These are phyloP conservation scores for Hemithea aestivaria DNA, from an alignment of 2,888 invertebrate genomes.

Conservation along the genomic window DNA sequence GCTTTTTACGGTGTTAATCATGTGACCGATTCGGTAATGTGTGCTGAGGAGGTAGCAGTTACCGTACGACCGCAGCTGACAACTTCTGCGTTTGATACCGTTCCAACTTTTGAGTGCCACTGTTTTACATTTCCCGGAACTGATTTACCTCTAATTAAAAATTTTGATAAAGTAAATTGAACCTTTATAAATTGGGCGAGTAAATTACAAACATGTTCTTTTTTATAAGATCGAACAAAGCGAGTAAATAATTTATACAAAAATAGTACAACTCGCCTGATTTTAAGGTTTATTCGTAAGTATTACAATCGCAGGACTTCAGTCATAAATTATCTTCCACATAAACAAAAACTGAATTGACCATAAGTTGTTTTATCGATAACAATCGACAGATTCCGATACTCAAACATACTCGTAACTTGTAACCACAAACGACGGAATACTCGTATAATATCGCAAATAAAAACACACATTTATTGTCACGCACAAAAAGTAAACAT, in stretches of 20 bases:
- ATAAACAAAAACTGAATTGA: too few species aligned
- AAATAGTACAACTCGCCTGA: too few species aligned
- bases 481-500: constrained; percentile 67
- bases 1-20: constrained; percentile 30
- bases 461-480: constrained; percentile 54
- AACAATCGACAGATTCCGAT: constrained; percentile 1
- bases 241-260: too few species aligned
- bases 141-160: constrained; percentile 5
- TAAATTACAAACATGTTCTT: too few species aligned
- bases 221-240: too few species aligned
- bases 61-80: constrained; percentile 23
- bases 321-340: too few species aligned
- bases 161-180: too few species aligned
- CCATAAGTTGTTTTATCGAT: too few species aligned
- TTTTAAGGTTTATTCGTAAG: too few species aligned
- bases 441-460: constrained; percentile 33
- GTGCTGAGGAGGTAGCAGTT: constrained; percentile 17
- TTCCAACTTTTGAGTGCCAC: constrained; percentile 26
- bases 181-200: too few species aligned
- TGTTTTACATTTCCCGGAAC: constrained; percentile 15
- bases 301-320: too few species aligned
- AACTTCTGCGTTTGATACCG: constrained; percentile 25
- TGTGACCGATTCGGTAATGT: constrained; percentile 28
- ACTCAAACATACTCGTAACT: neutral
- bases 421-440: constrained; percentile 14